Conservation (phyloP, 2,113 vertebrate species). For the Plecturocebus donacophilus region DNA sequence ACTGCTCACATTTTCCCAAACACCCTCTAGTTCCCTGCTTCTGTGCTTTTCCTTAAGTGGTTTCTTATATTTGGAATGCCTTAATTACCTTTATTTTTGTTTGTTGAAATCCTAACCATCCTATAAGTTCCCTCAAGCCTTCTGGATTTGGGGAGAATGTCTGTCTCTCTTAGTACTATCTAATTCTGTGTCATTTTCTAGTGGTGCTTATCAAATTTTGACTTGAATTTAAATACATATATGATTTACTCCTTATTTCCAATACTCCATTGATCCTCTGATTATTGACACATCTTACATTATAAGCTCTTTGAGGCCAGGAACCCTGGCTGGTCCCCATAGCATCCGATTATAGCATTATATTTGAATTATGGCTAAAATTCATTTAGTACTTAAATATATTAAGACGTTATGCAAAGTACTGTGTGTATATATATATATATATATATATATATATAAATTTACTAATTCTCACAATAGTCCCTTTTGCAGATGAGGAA, state of each 20-base stretch:
- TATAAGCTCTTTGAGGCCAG: neutral
- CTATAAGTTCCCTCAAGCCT: neutral
- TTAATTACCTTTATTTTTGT: neutral
- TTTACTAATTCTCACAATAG: conserved; percentile 9
- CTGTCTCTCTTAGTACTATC: neutral
- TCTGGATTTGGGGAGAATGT: neutral
- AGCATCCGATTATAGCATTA: neutral
- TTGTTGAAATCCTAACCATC: neutral
- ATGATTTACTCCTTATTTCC: neutral
- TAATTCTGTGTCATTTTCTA: conserved; percentile 34
- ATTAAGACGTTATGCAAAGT: neutral
- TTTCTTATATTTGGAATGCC: neutral
- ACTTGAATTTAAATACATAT: neutral
- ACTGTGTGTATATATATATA: neutral
- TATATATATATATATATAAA: neutral
- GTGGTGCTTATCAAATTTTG: neutral
- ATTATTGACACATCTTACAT: conserved; percentile 24
- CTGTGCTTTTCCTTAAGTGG: neutral
- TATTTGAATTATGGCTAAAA: conserved; percentile 2
- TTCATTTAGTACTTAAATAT: neutral
- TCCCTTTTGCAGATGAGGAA: conserved; percentile 21
- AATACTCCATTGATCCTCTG: neutral
- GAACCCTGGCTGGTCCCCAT: neutral
- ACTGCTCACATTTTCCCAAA: neutral
- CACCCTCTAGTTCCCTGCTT: neutral